Evolutionary conservation across 1,140 invertebrate species (phyloP), one percentile per base, ranked within the genome.

Genomic region (Polypedilum vanderplanki): DNA sequence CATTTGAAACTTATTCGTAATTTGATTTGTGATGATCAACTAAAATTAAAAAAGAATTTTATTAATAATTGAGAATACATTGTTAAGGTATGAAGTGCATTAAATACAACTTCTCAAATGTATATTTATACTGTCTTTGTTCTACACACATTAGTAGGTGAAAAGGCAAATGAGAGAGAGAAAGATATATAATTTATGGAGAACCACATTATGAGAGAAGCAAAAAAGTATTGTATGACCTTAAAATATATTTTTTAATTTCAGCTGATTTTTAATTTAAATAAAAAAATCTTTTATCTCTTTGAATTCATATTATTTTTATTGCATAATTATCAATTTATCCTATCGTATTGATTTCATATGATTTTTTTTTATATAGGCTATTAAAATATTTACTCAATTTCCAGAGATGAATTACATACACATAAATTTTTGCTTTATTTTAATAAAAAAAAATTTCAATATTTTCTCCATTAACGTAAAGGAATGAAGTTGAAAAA

Each of bases 401-500:
- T 3, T 5, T 3, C 1, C 24, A 33, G 5, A 33, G 24, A 33
- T 33, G 2, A 33, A 33, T 33, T n/a, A n/a, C 41, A n/a, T 12
- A 57, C 46, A 57, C 46, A 57, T 12, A 57, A 57, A 12, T 57
- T 57, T 57, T 15, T 57, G 24, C 24, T 33, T 33, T 33, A 33
- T 33, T 33, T 33, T 5, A 33, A 5, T 33, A 57, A 3, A 57
- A 57, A n/a, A 12, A 57, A 57, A 1, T 57, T 57, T 57, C 10
- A 57, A 15, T 57, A 17, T 17, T 15, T 15, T 15, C 10, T 57
- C 46, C 46, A 57, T n/a, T 1, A 33, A 15, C 12, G 46, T 12
- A 57, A n/a, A 57, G 12, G 46, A 57, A 57, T 57, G 46, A 57
- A 57, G n/a, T 57, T 57, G 46, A 57, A 57, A 57, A 57, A 57